phyloP scores from a whole-genome alignment of 2,888 invertebrate species.

The Dasysyrphus albostriatus region DNA sequence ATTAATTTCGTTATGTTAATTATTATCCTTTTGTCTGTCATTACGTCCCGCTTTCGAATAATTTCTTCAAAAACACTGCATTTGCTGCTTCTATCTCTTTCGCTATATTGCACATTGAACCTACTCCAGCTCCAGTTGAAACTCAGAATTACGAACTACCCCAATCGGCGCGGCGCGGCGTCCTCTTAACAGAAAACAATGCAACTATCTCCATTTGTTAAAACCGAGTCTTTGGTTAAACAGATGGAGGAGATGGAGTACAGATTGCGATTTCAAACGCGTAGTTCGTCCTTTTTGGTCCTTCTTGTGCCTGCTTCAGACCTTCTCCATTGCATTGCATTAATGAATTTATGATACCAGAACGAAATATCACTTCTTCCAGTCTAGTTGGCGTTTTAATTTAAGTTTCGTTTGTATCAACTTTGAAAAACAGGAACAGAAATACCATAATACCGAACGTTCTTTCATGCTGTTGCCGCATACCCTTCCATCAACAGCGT shows the following conservation, averaged over 20 bases:
- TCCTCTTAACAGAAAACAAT: slow-evolving; percentile 18
- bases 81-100: not conserved
- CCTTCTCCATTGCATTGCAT: slow-evolving; percentile 49
- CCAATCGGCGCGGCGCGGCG: not conserved
- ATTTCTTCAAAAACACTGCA: slow-evolving; percentile 52
- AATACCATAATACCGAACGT: slow-evolving; percentile 18
- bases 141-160: slow-evolving; percentile 9
- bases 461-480: slow-evolving; percentile 35
- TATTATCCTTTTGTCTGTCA: slow-evolving; percentile 73
- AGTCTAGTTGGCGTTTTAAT: slow-evolving; percentile 83
- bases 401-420: slow-evolving; percentile 81
- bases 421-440: slow-evolving; percentile 53
- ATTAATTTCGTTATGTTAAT: slow-evolving; percentile 75
- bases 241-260: slow-evolving; percentile 32
- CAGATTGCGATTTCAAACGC: not conserved
- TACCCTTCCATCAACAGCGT: slow-evolving; percentile 33
- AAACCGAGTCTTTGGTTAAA: slow-evolving; percentile 19
- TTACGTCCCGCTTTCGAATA: slow-evolving; percentile 44
- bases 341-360: slow-evolving; percentile 74
- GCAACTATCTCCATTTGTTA: slow-evolving; percentile 55
- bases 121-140: not conserved
- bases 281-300: slow-evolving; percentile 4
- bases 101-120: not conserved
- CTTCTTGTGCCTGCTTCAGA: slow-evolving; percentile 7
- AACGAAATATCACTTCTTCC: slow-evolving; percentile 81